These are phyloP conservation scores for Fukomys damarensis DNA, from an alignment of 2,113 vertebrate species.

Conservation along the genomic window DNA sequence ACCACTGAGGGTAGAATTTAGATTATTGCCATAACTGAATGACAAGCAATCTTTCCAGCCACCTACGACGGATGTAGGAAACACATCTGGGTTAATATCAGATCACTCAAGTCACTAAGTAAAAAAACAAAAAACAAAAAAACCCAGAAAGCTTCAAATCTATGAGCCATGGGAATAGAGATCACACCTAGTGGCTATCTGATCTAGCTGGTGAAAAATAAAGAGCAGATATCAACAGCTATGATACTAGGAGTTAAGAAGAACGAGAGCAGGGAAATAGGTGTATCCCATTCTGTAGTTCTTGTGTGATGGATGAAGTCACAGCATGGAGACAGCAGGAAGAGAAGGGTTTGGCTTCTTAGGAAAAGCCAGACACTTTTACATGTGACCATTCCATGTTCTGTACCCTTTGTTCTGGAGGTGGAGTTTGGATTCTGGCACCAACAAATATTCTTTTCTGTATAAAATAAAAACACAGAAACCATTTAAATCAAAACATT, in stretches of 20 bases:
- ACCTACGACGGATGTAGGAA: background rate
- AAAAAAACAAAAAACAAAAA: background rate
- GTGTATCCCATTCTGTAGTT: background rate
- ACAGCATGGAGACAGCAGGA: background rate
- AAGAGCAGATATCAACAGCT: background rate
- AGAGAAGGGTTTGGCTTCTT: background rate
- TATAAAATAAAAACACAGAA: background rate
- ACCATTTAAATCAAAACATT: constrained; percentile 17
- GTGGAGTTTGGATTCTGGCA: background rate
- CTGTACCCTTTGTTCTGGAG: background rate
- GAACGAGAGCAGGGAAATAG: background rate
- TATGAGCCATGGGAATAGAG: background rate
- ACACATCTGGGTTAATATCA: background rate
- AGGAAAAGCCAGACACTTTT: background rate
- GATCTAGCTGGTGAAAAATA: background rate
- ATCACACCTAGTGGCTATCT: background rate
- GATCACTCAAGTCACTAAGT: background rate
- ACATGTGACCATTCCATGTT: background rate
- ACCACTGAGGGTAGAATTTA: background rate
- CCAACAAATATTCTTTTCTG: background rate
- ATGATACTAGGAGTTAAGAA: background rate
- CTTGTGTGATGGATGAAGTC: background rate
- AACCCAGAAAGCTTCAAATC: too few species aligned
- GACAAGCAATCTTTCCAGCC: background rate
- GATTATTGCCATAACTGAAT: background rate